Percentiles rank a stretch among this genome's conserved stretches.
Conservation (phyloP, 1,140 invertebrate species). For the Diabrotica undecimpunctata region DNA sequence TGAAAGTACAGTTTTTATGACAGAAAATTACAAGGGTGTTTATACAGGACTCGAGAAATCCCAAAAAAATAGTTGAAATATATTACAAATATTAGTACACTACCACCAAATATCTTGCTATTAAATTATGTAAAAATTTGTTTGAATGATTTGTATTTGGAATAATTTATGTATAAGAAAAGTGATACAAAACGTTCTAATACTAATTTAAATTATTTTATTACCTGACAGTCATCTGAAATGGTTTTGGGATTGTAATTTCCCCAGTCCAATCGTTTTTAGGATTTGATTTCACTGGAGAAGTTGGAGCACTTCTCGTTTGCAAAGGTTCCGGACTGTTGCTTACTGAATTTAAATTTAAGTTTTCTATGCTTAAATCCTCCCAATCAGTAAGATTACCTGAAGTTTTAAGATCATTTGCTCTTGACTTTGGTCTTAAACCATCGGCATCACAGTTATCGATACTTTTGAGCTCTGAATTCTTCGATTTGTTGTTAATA, state of each 20-base stretch:
- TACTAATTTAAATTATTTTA: not conserved
- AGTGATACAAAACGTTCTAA: too few species aligned
- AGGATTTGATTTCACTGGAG: slow-evolving; percentile 48
- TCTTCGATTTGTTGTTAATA: not conserved
- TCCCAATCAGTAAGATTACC: slow-evolving; percentile 37
- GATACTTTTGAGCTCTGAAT: not conserved
- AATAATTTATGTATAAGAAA: too few species aligned
- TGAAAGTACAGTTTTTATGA: too few species aligned
- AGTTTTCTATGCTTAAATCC: slow-evolving; percentile 38
- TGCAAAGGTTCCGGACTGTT: slow-evolving; percentile 30
- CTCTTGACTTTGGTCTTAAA: slow-evolving; percentile 31
- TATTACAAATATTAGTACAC: too few species aligned
- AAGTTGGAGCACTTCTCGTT: slow-evolving; percentile 53
- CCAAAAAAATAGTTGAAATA: too few species aligned
- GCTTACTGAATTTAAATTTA: slow-evolving; percentile 29
- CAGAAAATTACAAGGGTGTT: too few species aligned
- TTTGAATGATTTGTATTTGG: too few species aligned
- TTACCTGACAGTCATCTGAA: slow-evolving; percentile 64
- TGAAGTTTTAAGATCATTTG: slow-evolving; percentile 24
- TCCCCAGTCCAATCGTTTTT: slow-evolving; percentile 44
- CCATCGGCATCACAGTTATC: not conserved
- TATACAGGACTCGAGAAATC: too few species aligned
- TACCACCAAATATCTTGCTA: too few species aligned
- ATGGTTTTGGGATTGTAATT: slow-evolving; percentile 61
- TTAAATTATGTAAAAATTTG: too few species aligned